Percentiles rank a stretch among this genome's conserved stretches.
Conservation (phyloP, 2,888 invertebrate species). For the Eupsilia transversa region DNA sequence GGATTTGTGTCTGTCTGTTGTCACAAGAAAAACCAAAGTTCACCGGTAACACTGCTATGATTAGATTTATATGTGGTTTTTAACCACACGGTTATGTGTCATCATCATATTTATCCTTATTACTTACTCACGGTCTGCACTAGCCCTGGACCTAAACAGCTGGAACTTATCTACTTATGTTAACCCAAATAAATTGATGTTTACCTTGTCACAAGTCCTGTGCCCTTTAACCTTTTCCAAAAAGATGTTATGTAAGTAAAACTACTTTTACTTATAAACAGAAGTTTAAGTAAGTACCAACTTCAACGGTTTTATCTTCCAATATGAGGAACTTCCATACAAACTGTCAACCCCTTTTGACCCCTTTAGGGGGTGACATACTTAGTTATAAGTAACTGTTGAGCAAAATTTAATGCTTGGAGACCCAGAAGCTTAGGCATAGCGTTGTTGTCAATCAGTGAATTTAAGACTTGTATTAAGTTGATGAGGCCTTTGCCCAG, state of each 20-base stretch:
- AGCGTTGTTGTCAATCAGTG: not conserved
- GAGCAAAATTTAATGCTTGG: not conserved
- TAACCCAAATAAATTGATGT: not conserved
- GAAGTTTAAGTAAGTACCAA: not conserved
- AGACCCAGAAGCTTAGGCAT: not conserved
- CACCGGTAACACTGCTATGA: not conserved
- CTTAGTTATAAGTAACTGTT: not conserved
- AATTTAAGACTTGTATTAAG: too few species aligned
- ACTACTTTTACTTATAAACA: not conserved
- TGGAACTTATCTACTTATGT: not conserved
- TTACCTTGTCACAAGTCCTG: not conserved
- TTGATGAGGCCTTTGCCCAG: too few species aligned
- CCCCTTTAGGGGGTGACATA: too few species aligned
- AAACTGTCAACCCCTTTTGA: too few species aligned
- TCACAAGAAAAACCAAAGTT: not conserved
- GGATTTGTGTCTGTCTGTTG: not conserved
- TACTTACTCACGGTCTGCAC: not conserved
- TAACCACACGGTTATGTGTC: slow-evolving; percentile 1
- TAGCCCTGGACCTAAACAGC: not conserved
- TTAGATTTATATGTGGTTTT: not conserved
- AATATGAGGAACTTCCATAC: not conserved
- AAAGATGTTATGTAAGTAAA: too few species aligned
- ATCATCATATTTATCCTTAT: slow-evolving; percentile 13
- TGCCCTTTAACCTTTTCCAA: not conserved
- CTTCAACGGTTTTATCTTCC: not conserved